Base-by-base conservation (phyloP, 2,797 vertebrate species). In the Muscicapa comitata region DNA sequence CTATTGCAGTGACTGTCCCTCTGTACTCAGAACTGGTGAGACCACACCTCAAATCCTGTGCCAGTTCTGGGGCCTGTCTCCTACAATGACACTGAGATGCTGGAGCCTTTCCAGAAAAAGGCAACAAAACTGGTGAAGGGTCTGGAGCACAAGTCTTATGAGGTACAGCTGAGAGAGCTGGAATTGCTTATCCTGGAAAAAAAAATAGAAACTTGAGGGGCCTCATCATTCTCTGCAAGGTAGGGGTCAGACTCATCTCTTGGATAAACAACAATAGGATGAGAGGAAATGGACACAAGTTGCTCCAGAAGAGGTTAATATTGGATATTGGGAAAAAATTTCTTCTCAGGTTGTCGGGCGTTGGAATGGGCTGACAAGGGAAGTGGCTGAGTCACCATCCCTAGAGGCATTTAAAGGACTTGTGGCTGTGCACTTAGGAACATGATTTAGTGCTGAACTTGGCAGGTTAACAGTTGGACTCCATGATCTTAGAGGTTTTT, bases 211-310 rank as follows among this genome's bases (percentile, higher is more conserved):
- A 11, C 12, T 45, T 13, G 2, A 19, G 35, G 17, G 5, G 12
- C 15, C 14, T 31, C 15, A 23, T 26, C 0, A 0, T 13, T 24
- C 31, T 68, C 62, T n/a, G 26, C 10, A 10, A 75, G 18, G 35
- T 24, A 24, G 13, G 16, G 6, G 2, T 37, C n/a, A 48, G 26
- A 23, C 26, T 48, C 40, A 48, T n/a, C 35, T 75, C 26, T 11
- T 29, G 33, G 5, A 16, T 55, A 61, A 55, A 17, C 42, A 74
- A 7, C 0, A 1, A 35, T 3, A 54, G 7, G 10, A 48, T 0
- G 2, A 54, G 47, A 67, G 15, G 7, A 59, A 59, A 81, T n/a
- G 70, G 62, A 48, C 16, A 31, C 18, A 62, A 40, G 10, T 63
- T 40, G 15, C 18, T 90, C 26, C 53, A 53, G 45, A 66, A 59